These are phyloP conservation scores for Anas acuta DNA, from an alignment of 2,797 vertebrate species.

Conservation along the genomic window DNA sequence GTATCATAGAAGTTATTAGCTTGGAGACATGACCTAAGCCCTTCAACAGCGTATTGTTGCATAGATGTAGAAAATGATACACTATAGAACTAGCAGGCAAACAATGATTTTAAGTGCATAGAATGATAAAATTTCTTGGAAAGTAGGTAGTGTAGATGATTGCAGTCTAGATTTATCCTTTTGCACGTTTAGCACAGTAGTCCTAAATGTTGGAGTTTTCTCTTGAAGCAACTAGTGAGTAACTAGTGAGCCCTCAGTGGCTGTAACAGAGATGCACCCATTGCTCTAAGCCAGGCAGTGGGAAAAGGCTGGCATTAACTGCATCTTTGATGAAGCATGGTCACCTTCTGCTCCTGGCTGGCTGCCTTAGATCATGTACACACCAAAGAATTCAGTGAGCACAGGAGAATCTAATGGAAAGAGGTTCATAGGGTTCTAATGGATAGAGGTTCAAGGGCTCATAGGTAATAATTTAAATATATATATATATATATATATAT, in stretches of 20 bases:
- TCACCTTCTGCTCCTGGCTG: not conserved
- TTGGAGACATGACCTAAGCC: not conserved
- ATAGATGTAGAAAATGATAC: not conserved
- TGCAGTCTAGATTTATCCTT: not conserved
- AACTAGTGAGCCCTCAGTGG: not conserved
- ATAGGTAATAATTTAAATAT: too few relatives aligned
- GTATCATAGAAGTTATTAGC: not conserved
- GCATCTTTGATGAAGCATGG: not conserved
- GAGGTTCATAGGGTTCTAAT: not conserved
- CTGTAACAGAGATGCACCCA: too few relatives aligned
- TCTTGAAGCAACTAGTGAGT: not conserved
- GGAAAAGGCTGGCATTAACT: not conserved
- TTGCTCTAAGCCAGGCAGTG: not conserved
- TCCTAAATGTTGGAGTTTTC: not conserved
- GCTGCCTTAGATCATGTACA: not conserved
- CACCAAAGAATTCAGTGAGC: not conserved
- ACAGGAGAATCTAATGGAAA: not conserved
- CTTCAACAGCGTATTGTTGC: not conserved
- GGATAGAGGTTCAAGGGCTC: not conserved
- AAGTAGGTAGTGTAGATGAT: not conserved
- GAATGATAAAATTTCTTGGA: not conserved
- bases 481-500: not conserved
- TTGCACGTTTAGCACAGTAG: not conserved
- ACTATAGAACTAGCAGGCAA: not conserved
- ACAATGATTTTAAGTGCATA: not conserved